phyloP scores from a whole-genome alignment of 2,888 invertebrate genomes.

The Pristionchus mayeri region DNA sequence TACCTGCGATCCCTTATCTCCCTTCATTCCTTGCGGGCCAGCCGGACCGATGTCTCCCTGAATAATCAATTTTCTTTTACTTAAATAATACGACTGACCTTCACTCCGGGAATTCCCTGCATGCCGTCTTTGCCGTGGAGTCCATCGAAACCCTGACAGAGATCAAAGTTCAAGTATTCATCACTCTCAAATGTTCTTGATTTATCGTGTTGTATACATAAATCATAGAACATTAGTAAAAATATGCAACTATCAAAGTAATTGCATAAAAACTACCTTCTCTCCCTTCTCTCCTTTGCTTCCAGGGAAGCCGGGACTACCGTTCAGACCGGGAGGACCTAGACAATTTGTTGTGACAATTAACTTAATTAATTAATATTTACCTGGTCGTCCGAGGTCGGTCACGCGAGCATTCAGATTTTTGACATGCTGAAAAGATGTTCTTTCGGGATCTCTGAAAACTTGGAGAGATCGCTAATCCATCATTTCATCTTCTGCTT shows the following conservation, averaged over 20 bases:
- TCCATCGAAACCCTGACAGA: slow-evolving; percentile 50
- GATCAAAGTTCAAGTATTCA: not conserved
- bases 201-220: too few species aligned
- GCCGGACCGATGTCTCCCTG: slow-evolving; percentile 67
- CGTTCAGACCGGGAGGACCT: slow-evolving; percentile 66
- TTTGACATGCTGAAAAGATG: slow-evolving; percentile 63
- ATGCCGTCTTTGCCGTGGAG: slow-evolving; percentile 63
- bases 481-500: not conserved
- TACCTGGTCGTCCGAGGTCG: slow-evolving; percentile 61
- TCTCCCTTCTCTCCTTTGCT: slow-evolving; percentile 66
- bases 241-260: not conserved
- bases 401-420: slow-evolving; percentile 65
- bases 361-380: not conserved
- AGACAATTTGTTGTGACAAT: not conserved
- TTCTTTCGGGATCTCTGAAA: not conserved
- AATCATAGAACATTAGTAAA: too few species aligned
- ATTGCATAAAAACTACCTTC: not conserved
- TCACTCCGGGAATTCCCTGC: slow-evolving; percentile 67
- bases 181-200: not conserved
- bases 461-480: not conserved
- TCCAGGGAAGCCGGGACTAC: slow-evolving; percentile 66
- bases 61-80: too few species aligned
- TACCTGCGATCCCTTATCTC: slow-evolving; percentile 67
- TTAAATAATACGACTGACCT: too few species aligned
- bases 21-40: slow-evolving; percentile 69